phyloP scores from a whole-genome alignment of 2,888 invertebrate species.

The Hylaea fasciaria region DNA sequence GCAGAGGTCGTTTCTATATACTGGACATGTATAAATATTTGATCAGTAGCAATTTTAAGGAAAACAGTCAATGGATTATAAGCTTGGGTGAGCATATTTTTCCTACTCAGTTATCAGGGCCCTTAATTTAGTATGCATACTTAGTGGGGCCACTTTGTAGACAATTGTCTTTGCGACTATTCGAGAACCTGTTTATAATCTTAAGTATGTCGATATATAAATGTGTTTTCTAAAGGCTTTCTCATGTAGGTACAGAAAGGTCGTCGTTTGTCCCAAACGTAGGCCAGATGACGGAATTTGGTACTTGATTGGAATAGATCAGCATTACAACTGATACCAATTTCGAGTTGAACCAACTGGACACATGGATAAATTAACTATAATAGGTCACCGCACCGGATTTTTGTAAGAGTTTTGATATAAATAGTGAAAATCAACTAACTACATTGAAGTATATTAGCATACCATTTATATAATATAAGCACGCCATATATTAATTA shows the following conservation, averaged over 20 bases:
- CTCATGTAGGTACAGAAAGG: not conserved
- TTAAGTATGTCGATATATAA: not conserved
- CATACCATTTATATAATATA: too few species aligned
- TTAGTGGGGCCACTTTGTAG: slow-evolving; percentile 6
- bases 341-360: too few species aligned
- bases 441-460: not conserved
- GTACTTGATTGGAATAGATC: too few species aligned
- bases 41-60: slow-evolving; percentile 13
- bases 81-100: slow-evolving; percentile 6
- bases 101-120: slow-evolving; percentile 11
- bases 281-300: too few species aligned
- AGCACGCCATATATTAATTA: too few species aligned
- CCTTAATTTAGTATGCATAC: slow-evolving; percentile 7
- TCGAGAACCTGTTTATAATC: not conserved
- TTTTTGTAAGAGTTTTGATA: too few species aligned
- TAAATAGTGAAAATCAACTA: too few species aligned
- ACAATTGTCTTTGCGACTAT: slow-evolving; percentile 5
- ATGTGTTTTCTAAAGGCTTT: not conserved
- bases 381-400: too few species aligned
- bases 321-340: too few species aligned
- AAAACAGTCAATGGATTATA: slow-evolving; percentile 14
- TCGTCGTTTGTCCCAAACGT: not conserved
- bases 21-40: slow-evolving; percentile 6
- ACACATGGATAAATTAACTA: too few species aligned
- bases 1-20: slow-evolving; percentile 17